Base-by-base conservation (phyloP, 2,797 vertebrate species). In the Pempheris klunzingeri region DNA sequence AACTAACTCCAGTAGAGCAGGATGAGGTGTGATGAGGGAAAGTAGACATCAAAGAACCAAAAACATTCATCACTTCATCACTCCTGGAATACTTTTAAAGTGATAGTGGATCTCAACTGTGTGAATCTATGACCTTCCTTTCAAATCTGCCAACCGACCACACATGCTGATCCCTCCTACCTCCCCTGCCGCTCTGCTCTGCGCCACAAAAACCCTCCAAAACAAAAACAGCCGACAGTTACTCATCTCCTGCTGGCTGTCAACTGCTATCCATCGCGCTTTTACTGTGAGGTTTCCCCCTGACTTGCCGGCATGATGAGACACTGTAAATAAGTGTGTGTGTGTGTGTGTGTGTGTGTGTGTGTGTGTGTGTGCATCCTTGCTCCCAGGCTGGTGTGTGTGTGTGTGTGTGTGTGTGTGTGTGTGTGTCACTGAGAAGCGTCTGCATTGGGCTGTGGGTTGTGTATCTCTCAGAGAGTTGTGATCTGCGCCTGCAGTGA, bases 221-320 rank as follows among this genome's bases (percentile, higher is more conserved):
- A 77, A 53, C 32, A 71, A 67, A 82, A 80, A 71, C 64, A 30
- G 70, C 68, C 78, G 68, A 50, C 71, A 77, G 85, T 72, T 70
- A 38, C 66, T 59, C n/a, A 63, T 66, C 85, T 87, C 77, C 87
- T 77, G 85, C 80, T 62, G 80, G 46, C 78, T 89, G 83, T 90
- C 81, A 77, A 80, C 80, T 60, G 81, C 61, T 22, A 76, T 87
- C 75, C 67, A 62, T 84, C 76, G 13, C 54, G 2, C 71, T 50
- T 82, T 71, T 26, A 79, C 81, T 52, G 74, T 30, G 60, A 79
- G 83, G 65, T 68, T 62, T 68, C 63, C 63, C 75, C 59, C 70
- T 7, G 41, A 74, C 54, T 61, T 20, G 34, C 70, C 39, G 58
- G 36, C 53, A 20, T 39, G 70, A 80, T 67, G 73, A 88, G 55